Evolutionary conservation across 2,113 vertebrate genomes (phyloP).

Genomic region (Pelecanus crispus): DNA sequence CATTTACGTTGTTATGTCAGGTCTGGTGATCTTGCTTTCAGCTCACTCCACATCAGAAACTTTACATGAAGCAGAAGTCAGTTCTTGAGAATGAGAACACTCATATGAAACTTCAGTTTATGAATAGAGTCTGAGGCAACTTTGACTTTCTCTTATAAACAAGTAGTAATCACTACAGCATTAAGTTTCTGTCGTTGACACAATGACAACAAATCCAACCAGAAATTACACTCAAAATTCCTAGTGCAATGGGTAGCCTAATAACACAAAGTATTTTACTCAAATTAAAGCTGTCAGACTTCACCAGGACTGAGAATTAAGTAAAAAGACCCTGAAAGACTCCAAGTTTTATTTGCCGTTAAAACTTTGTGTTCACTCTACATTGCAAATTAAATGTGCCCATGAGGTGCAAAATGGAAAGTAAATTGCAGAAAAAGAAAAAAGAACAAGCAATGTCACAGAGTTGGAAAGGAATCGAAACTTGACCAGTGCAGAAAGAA

Average conservation of each 20-base stretch:
- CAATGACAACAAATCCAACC: background rate
- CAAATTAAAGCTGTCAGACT: background rate
- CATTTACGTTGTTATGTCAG: conserved; percentile 7
- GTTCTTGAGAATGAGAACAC: background rate
- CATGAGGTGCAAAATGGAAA: background rate
- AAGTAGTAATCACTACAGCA: background rate
- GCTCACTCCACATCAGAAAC: conserved; percentile 41
- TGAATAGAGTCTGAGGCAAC: background rate
- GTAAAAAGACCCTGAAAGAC: background rate
- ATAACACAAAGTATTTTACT: background rate
- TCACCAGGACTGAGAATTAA: background rate
- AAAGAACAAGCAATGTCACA: background rate
- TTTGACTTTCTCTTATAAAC: background rate
- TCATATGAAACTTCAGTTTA: conserved; percentile 24
- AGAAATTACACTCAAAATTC: background rate
- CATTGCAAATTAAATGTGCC: background rate
- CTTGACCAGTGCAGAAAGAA: background rate
- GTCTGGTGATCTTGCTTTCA: conserved; percentile 40
- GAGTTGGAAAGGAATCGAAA: background rate
- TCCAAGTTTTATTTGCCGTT: background rate
- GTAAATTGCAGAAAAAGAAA: background rate
- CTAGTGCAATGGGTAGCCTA: background rate
- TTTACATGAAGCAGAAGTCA: background rate
- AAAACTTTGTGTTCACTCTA: background rate
- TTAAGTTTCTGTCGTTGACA: background rate